These are phyloP conservation scores for Apamea sordens DNA, from an alignment of 2,888 invertebrate genomes.

Conservation along the genomic window DNA sequence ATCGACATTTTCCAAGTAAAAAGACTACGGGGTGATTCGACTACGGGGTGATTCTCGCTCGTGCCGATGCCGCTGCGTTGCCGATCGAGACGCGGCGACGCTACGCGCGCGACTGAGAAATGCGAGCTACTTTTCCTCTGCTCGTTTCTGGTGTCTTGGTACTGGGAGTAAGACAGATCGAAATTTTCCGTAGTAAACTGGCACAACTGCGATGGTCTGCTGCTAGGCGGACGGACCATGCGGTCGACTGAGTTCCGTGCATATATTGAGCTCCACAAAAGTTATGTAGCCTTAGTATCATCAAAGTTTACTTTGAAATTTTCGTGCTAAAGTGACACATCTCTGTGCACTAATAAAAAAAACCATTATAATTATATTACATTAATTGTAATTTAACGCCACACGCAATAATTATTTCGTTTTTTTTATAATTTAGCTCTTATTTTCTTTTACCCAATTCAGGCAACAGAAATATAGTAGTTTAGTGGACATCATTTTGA, in stretches of 20 bases:
- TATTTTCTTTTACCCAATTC: neutral
- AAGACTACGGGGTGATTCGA: constrained; percentile 14
- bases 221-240: neutral
- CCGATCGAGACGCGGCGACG: no score
- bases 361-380: no score
- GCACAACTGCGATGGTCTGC: constrained; percentile 17
- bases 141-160: constrained; percentile 34
- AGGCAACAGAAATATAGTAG: neutral
- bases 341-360: constrained; percentile 9
- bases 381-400: no score
- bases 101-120: neutral
- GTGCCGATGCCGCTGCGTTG: no score
- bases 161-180: constrained; percentile 23
- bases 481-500: neutral
- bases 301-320: constrained; percentile 56
- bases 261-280: neutral
- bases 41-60: neutral
- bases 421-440: no score
- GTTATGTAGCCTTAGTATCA: constrained; percentile 58
- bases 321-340: constrained; percentile 51
- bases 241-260: neutral
- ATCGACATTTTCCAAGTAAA: constrained; percentile 58
- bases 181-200: constrained; percentile 47
- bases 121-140: neutral
- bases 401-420: no score